Evolutionary conservation across 1,140 invertebrate species (phyloP).

Genomic region (Zaprionus capensis): DNA sequence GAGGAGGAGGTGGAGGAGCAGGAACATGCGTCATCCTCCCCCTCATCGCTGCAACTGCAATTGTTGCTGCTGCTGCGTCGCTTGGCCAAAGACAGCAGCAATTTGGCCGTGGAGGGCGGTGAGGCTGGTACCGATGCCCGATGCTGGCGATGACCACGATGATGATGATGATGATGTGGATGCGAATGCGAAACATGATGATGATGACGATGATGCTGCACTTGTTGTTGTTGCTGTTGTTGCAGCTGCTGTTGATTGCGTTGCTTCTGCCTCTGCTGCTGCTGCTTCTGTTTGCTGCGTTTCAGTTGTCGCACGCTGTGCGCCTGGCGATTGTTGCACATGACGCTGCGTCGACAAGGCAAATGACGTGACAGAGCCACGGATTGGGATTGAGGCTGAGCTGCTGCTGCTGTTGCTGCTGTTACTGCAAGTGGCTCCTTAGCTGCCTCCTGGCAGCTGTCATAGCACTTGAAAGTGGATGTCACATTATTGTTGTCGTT

Average conservation of each 20-base stretch:
- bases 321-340: conserved; percentile 72
- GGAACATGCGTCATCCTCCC: conserved; percentile 32
- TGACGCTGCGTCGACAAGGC: conserved; percentile 65
- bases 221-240: conserved; percentile 9
- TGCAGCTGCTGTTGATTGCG: conserved; percentile 26
- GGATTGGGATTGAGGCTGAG: conserved; percentile 2
- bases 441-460: conserved; percentile 65
- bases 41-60: conserved; percentile 53
- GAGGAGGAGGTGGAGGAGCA: conserved; percentile 50
- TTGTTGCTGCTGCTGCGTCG: conserved; percentile 32
- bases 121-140: conserved; percentile 33
- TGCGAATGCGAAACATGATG: conserved; percentile 9
- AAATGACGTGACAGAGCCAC: conserved; percentile 51
- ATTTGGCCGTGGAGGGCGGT: conserved; percentile 65
- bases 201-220: conserved; percentile 14
- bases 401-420: not conserved
- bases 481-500: conserved; percentile 35
- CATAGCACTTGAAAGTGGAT: conserved; percentile 74
- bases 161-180: conserved; percentile 16
- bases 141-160: conserved; percentile 14
- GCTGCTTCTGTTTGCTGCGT: conserved; percentile 62
- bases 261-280: conserved; percentile 42
- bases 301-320: conserved; percentile 77
- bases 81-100: conserved; percentile 65
- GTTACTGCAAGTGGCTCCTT: conserved; percentile 25